A percentile compares a stretch with the other conserved stretches of the same genome.
Evolutionary conservation across 2,113 vertebrate species (phyloP).

Genomic region (Eulemur rufifrons): DNA sequence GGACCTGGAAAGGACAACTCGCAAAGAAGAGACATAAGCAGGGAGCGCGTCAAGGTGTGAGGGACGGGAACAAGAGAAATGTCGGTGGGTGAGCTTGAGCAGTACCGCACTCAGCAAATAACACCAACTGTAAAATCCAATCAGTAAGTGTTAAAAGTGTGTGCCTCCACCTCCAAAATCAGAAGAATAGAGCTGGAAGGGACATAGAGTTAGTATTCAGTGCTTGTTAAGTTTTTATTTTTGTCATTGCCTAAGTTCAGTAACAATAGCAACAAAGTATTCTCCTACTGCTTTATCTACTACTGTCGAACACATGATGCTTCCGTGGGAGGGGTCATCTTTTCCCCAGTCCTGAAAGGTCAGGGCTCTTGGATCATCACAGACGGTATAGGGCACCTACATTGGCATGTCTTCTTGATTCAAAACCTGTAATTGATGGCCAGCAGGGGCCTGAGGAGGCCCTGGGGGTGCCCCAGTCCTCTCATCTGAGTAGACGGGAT

Average conservation of each 20-base stretch:
- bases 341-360: neutral
- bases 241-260: neutral
- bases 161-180: neutral
- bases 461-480: too few species aligned
- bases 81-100: neutral
- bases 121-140: neutral
- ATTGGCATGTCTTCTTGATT: neutral
- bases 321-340: neutral
- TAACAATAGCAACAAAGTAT: neutral
- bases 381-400: too few species aligned
- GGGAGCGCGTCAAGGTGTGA: neutral
- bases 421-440: neutral
- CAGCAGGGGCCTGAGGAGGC: neutral
- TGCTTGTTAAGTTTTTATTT: neutral
- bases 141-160: neutral
- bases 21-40: neutral
- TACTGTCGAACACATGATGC: neutral
- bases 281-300: neutral
- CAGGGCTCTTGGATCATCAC: neutral
- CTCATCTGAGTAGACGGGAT: neutral
- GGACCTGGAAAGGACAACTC: neutral
- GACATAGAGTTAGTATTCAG: neutral
- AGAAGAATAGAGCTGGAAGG: neutral
- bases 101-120: accelerated
- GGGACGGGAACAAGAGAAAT: neutral